Evolutionary conservation across 2,888 invertebrate genomes (phyloP).

Genomic region (Strigamia transsilvanica): DNA sequence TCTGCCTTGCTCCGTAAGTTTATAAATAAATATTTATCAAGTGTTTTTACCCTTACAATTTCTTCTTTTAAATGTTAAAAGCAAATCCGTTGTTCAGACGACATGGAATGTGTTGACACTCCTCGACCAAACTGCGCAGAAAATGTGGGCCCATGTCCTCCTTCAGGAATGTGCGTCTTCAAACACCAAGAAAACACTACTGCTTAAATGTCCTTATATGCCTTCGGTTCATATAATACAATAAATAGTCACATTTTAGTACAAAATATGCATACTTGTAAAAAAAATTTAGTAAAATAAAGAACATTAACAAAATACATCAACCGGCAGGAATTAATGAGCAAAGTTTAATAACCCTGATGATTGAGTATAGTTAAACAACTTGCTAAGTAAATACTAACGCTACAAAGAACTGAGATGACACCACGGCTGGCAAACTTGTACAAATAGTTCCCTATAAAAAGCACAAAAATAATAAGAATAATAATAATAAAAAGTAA

Average conservation of each 20-base stretch:
- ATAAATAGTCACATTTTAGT: no score
- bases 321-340: background rate
- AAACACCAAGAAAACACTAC: background rate
- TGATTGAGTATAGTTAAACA: background rate
- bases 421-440: no score
- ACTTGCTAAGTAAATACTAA: no score
- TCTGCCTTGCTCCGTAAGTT: background rate
- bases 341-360: background rate
- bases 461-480: no score
- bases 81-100: constrained; percentile 15
- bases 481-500: no score
- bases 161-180: background rate
- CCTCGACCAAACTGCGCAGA: background rate
- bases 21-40: no score
- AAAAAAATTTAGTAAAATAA: no score
- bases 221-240: background rate
- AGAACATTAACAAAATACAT: background rate
- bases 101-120: constrained; percentile 4
- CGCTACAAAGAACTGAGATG: no score
- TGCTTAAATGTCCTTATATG: background rate
- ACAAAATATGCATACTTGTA: no score
- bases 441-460: no score
- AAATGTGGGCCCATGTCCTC: background rate
- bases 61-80: background rate
- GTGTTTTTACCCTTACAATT: background rate